A percentile compares a stretch with the other conserved stretches of the same genome.
Evolutionary conservation across 2,888 invertebrate genomes (phyloP).

Genomic region (Himalopsyche tibetana): DNA sequence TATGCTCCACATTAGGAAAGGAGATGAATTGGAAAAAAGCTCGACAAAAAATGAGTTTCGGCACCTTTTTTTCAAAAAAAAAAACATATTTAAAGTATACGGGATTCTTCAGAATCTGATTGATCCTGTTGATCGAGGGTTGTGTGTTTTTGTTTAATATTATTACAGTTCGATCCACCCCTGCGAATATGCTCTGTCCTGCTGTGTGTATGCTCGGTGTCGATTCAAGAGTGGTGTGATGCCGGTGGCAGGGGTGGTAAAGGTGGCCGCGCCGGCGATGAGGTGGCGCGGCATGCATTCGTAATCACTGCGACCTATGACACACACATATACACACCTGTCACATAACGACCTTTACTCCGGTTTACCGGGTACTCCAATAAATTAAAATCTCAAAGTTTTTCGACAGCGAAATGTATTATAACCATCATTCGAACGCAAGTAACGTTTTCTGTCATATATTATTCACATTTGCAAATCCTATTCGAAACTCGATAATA

Average conservation of each 20-base stretch:
- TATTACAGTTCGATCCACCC: background rate
- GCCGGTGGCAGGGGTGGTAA: background rate
- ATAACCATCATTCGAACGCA: background rate
- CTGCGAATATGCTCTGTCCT: too few relatives aligned
- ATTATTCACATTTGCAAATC: too few relatives aligned
- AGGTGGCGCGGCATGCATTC: slow-evolving; percentile 19
- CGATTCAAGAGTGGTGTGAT: background rate
- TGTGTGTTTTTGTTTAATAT: background rate
- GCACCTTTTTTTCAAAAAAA: too few relatives aligned
- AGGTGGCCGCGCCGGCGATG: background rate
- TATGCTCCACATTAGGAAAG: too few relatives aligned
- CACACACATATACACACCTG: background rate
- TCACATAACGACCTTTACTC: background rate
- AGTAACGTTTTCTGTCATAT: background rate
- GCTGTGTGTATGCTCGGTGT: background rate
- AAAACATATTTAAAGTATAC: too few relatives aligned
- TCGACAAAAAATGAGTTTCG: too few relatives aligned
- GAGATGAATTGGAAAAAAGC: too few relatives aligned
- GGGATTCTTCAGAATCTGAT: too few relatives aligned
- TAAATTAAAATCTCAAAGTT: too few relatives aligned
- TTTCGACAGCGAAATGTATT: background rate
- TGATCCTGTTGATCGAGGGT: too few relatives aligned
- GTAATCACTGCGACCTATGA: slow-evolving; percentile 32
- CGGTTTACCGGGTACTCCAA: background rate
- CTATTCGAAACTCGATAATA: too few relatives aligned